phyloP scores from a whole-genome alignment of 2,888 invertebrate species.

The Myopa testacea region DNA sequence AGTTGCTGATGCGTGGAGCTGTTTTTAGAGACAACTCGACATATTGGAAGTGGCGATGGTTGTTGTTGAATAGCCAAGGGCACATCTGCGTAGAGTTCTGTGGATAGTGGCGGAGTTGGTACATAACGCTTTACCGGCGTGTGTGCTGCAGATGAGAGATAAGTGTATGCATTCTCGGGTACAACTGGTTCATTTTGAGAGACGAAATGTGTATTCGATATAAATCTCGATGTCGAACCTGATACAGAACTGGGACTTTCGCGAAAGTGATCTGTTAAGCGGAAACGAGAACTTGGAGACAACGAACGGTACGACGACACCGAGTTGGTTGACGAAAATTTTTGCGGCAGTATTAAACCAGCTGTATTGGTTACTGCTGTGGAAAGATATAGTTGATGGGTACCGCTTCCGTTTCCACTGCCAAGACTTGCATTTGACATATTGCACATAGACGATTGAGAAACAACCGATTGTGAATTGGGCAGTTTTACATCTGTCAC shows the following conservation, averaged over 20 bases:
- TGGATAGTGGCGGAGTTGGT: constrained; percentile 66
- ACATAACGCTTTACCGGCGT: constrained; percentile 68
- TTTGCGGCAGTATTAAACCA: constrained; percentile 23
- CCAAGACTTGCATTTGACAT: constrained; percentile 5
- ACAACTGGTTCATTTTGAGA: constrained; percentile 58
- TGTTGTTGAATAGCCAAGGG: constrained; percentile 29
- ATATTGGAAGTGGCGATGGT: constrained; percentile 40
- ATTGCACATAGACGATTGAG: not conserved
- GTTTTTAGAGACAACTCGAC: constrained; percentile 38
- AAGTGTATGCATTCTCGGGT: constrained; percentile 62
- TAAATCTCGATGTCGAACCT: constrained; percentile 50
- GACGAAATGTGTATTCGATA: constrained; percentile 55
- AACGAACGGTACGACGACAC: constrained; percentile 55
- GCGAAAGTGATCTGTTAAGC: constrained; percentile 62
- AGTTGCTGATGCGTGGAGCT: constrained; percentile 41
- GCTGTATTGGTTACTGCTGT: not conserved
- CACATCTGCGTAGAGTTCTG: constrained; percentile 57
- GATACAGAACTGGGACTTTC: constrained; percentile 51
- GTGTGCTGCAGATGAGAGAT: constrained; percentile 66
- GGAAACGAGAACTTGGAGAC: constrained; percentile 65
- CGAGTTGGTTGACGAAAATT: constrained; percentile 35
- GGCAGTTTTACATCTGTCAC: constrained; percentile 28
- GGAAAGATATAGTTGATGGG: constrained; percentile 39
- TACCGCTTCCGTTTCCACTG: not conserved
- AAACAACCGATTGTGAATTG: constrained; percentile 38